Evolutionary conservation across 2,113 vertebrate genomes (phyloP).

Genomic region (Eira barbara): DNA sequence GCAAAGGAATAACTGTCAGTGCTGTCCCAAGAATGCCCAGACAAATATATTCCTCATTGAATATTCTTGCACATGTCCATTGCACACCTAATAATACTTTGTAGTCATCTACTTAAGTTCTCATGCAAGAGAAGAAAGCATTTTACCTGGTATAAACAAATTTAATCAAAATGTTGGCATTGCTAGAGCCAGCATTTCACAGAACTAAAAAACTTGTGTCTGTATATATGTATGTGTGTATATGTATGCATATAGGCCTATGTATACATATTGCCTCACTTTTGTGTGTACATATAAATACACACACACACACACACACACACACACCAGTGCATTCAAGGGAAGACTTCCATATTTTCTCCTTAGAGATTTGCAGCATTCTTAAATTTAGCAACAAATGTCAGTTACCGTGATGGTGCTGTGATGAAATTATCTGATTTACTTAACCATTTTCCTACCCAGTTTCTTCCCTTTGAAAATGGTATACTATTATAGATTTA

Average conservation of each 20-base stretch:
- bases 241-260: not conserved
- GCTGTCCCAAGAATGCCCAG: not conserved
- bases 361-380: not conserved
- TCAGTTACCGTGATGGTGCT: not conserved
- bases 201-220: not conserved
- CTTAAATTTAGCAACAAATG: conserved; percentile 24
- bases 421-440: conserved; percentile 1
- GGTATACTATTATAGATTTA: not conserved
- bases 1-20: conserved; percentile 18
- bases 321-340: not conserved
- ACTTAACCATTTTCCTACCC: not conserved
- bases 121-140: not conserved
- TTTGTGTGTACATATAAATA: not conserved
- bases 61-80: not conserved
- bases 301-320: not conserved
- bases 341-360: conserved; percentile 1
- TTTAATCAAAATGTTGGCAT: not conserved
- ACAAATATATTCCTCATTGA: not conserved
- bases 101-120: not conserved
- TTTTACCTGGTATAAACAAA: not conserved
- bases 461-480: not conserved
- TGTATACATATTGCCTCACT: not conserved
- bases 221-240: not conserved
- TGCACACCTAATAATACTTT: not conserved
- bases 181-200: not conserved